These are phyloP conservation scores for Ctenodactylus gundi DNA, from an alignment of 2,113 vertebrate species.

Conservation along the genomic window DNA sequence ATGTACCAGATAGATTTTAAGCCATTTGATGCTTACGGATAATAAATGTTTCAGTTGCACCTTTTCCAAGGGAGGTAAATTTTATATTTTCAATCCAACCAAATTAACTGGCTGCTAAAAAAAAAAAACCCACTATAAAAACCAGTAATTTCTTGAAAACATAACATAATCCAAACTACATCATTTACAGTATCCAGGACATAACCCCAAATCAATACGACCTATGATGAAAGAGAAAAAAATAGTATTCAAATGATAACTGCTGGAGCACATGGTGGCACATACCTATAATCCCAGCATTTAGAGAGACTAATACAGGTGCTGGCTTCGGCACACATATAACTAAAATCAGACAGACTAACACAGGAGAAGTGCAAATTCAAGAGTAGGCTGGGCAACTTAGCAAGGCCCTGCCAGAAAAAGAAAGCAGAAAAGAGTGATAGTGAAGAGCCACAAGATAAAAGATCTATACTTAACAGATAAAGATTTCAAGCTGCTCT, in stretches of 20 bases:
- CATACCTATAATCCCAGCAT: too few relatives aligned
- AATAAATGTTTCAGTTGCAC: not conserved
- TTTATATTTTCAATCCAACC: not conserved
- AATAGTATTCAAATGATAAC: not conserved
- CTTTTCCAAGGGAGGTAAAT: not conserved
- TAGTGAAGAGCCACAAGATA: not conserved
- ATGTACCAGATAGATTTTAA: not conserved
- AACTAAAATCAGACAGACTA: too few relatives aligned
- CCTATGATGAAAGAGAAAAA: not conserved
- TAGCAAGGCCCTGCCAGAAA: too few relatives aligned
- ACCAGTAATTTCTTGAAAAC: not conserved
- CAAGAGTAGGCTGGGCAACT: too few relatives aligned
- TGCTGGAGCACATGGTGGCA: not conserved
- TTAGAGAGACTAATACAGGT: too few relatives aligned
- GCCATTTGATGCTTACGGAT: not conserved
- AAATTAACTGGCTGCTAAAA: not conserved
- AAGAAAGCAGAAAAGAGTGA: too few relatives aligned
- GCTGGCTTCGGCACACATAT: too few relatives aligned
- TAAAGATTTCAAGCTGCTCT: not conserved
- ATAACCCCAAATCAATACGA: not conserved
- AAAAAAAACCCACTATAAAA: not conserved
- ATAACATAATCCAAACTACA: not conserved
- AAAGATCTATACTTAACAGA: not conserved
- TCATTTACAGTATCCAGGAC: not conserved
- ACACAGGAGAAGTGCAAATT: too few relatives aligned